These are phyloP conservation scores for Cygnus buccinator DNA, from an alignment of 2,113 vertebrate species.

Conservation along the genomic window DNA sequence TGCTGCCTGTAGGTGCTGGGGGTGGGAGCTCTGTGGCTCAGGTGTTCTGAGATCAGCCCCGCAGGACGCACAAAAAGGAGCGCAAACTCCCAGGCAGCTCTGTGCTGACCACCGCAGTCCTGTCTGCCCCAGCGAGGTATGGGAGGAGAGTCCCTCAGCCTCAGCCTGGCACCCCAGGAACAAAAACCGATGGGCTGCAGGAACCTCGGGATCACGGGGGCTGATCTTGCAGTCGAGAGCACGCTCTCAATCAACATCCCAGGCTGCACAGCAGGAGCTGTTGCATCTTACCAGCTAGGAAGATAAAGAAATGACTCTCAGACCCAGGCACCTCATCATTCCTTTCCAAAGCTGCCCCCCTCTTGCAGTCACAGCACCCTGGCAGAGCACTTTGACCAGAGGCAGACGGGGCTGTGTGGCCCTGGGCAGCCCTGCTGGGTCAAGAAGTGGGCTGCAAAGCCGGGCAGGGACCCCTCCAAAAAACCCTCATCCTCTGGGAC, in stretches of 20 bases:
- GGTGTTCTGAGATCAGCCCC: not conserved
- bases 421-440: not conserved
- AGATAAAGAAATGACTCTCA: not conserved
- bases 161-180: no score
- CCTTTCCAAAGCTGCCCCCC: not conserved
- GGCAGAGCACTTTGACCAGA: not conserved
- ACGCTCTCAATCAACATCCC: not conserved
- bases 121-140: not conserved
- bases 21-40: fast-evolving
- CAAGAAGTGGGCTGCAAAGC: not conserved
- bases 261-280: not conserved
- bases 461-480: not conserved
- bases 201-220: no score
- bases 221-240: not conserved
- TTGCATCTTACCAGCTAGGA: not conserved
- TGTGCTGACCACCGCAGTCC: not conserved
- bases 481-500: constrained; percentile 31
- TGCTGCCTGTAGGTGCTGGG: not conserved
- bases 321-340: not conserved
- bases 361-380: not conserved
- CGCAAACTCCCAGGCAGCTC: not conserved
- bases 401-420: not conserved
- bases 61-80: not conserved
- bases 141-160: not conserved
- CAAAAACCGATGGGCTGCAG: no score